Evolutionary conservation across 2,113 vertebrate genomes (phyloP).

Genomic region (Casuarius casuarius): DNA sequence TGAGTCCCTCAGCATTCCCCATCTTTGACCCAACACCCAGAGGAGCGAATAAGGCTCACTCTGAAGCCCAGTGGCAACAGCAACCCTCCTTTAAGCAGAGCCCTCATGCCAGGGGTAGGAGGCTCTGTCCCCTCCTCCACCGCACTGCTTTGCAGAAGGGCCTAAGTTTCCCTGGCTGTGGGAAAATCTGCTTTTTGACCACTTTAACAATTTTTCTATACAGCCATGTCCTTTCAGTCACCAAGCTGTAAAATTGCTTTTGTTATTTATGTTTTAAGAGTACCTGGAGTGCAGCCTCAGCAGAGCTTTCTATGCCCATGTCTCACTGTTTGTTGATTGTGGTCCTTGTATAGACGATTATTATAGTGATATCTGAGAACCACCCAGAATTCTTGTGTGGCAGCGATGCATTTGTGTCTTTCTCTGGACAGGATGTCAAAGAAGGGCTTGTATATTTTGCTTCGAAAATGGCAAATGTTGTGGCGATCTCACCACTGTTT

Average conservation of each 20-base stretch:
- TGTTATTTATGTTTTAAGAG: conserved; percentile 23
- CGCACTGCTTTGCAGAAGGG: neutral
- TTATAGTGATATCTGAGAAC: neutral
- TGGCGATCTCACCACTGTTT: neutral
- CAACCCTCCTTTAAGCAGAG: neutral
- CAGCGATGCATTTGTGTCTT: neutral
- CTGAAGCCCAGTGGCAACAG: neutral
- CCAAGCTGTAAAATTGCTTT: conserved; percentile 29
- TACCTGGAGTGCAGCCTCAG: neutral
- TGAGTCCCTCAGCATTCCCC: neutral
- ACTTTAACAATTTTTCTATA: neutral
- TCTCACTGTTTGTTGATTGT: neutral
- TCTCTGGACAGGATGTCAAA: neutral
- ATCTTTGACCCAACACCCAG: neutral
- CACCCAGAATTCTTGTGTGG: neutral
- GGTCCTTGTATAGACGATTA: neutral
- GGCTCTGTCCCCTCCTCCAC: neutral
- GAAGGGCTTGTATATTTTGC: neutral
- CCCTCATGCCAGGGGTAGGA: neutral
- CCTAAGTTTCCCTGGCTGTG: neutral
- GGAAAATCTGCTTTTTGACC: conserved; percentile 18
- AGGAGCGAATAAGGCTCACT: neutral
- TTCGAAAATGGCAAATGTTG: neutral
- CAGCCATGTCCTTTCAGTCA: neutral
- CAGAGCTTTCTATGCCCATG: neutral